Conservation (phyloP, 2,888 invertebrate species). For the Cataglyphis rosenhaueri region DNA sequence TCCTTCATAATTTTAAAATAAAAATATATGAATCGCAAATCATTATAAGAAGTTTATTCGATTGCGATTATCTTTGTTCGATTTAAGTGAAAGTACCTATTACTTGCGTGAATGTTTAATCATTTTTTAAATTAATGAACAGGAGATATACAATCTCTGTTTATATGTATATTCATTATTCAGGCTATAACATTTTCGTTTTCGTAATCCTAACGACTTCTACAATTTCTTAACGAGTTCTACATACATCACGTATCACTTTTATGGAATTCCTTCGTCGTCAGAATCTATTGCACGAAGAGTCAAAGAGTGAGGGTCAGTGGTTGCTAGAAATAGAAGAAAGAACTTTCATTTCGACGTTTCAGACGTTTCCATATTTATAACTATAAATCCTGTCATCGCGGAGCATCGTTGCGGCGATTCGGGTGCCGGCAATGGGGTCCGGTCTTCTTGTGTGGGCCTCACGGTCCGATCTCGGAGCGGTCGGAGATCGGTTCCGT, state of each 20-base stretch:
- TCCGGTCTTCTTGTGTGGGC: conserved; percentile 71
- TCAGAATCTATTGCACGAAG: background rate
- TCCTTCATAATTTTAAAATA: background rate
- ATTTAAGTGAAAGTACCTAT: background rate
- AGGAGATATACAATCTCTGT: background rate
- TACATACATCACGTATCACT: background rate
- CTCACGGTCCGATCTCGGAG: conserved; percentile 5
- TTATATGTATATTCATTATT: background rate
- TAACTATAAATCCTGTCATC: conserved; percentile 24
- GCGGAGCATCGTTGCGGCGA: conserved; percentile 9
- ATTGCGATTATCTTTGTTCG: conserved; percentile 1
- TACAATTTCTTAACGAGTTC: background rate
- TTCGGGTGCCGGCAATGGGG: conserved; percentile 13
- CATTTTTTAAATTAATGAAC: no score
- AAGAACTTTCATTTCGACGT: conserved; percentile 8
- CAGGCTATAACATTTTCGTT: background rate
- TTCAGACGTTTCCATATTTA: conserved; percentile 43
- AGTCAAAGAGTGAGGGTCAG: background rate
- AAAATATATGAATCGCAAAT: background rate
- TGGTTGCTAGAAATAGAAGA: background rate
- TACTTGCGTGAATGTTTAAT: background rate
- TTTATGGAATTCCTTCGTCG: background rate
- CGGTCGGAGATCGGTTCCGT: conserved; percentile 65
- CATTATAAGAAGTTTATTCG: background rate
- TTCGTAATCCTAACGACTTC: background rate